Percentiles rank a stretch among this genome's conserved stretches.
phyloP scores from a whole-genome alignment of 2,797 vertebrate species.

The Semaprochilodus insignis region DNA sequence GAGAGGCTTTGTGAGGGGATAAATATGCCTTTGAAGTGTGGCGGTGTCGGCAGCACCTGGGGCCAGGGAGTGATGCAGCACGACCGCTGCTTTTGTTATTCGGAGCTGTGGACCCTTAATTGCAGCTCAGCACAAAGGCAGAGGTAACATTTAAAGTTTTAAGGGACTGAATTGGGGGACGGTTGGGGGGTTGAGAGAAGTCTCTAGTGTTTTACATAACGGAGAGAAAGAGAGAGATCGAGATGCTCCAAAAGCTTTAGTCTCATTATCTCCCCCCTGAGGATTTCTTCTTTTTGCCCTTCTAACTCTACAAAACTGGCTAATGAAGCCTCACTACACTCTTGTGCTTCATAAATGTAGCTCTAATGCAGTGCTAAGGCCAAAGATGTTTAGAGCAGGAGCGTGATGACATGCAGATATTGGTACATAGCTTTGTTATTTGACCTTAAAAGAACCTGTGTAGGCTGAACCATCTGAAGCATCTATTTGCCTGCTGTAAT shows the following conservation, averaged over 20 bases:
- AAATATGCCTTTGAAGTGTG: conserved; percentile 83
- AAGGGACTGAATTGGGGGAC: conserved; percentile 55
- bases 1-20: conserved; percentile 76
- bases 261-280: conserved; percentile 25
- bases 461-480: too few relatives aligned
- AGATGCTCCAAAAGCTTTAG: conserved; percentile 1
- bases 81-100: conserved; percentile 80
- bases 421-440: not conserved
- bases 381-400: not conserved
- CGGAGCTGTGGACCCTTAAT: conserved; percentile 79
- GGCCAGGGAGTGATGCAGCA: conserved; percentile 77
- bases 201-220: conserved; percentile 72
- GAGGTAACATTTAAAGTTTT: conserved; percentile 74
- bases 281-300: conserved; percentile 13
- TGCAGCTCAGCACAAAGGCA: conserved; percentile 74
- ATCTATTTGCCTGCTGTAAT: not conserved
- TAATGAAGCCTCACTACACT: conserved; percentile 9
- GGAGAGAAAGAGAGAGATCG: conserved; percentile 29
- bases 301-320: conserved; percentile 10
- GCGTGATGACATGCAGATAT: not conserved
- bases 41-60: conserved; percentile 80
- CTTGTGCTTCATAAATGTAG: not conserved
- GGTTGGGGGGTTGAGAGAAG: conserved; percentile 53
- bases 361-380: not conserved
- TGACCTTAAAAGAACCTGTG: not conserved